Evolutionary conservation across 1,140 invertebrate species (phyloP).

Genomic region (Teleopsis dalmanni): DNA sequence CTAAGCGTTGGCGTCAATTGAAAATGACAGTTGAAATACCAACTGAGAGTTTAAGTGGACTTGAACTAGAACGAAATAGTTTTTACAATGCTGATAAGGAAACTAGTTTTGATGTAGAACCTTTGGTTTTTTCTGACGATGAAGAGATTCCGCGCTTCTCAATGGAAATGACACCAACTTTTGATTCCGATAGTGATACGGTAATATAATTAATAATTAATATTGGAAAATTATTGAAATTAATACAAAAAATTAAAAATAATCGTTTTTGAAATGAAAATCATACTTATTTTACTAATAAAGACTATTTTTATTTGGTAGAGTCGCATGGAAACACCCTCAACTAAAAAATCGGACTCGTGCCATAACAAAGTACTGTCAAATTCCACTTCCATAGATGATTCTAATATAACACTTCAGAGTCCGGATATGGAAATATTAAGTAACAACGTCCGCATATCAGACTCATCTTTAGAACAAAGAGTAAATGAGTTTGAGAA

Average conservation of each 20-base stretch:
- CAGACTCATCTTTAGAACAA: conserved; percentile 26
- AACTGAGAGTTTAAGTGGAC: no score
- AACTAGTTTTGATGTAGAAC: conserved; percentile 49
- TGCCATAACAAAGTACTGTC: conserved; percentile 32
- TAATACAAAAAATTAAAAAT: not conserved
- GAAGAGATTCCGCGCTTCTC: conserved; percentile 49
- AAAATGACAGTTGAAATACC: conserved; percentile 27
- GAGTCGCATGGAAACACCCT: conserved; percentile 41
- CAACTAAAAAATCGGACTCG: conserved; percentile 30
- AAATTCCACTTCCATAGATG: conserved; percentile 27
- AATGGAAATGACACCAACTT: conserved; percentile 40
- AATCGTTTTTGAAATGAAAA: not conserved
- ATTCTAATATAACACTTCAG: conserved; percentile 34
- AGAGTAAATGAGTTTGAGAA: conserved; percentile 50
- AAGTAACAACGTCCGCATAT: conserved; percentile 7
- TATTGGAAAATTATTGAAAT: conserved; percentile 3
- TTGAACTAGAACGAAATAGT: conserved; percentile 44
- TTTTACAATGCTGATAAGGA: conserved; percentile 60
- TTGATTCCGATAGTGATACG: conserved; percentile 45
- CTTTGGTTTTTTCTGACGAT: conserved; percentile 63
- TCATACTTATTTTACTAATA: not conserved
- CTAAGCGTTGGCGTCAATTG: conserved; percentile 29
- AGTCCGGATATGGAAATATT: conserved; percentile 25
- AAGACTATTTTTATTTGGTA: conserved; percentile 12
- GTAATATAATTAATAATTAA: conserved; percentile 19